Evolutionary conservation across 1,140 invertebrate species (phyloP).

Genomic region (Diorhabda carinulata): DNA sequence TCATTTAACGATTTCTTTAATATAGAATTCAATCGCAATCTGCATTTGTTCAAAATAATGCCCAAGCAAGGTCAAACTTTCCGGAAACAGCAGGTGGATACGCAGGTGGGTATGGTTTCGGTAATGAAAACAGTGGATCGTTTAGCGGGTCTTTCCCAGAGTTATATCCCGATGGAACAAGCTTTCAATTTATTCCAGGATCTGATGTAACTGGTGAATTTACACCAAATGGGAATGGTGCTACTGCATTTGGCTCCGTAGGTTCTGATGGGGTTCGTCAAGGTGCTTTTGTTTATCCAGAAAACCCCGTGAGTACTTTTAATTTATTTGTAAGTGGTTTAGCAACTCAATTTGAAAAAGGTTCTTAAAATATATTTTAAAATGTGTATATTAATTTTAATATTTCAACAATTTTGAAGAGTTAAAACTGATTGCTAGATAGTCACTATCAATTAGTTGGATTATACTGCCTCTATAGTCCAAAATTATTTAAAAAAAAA

Average conservation of each 20-base stretch:
- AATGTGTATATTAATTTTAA: no score
- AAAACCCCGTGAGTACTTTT: constrained; percentile 52
- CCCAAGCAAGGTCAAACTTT: background rate
- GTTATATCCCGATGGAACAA: background rate
- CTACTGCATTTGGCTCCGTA: constrained; percentile 47
- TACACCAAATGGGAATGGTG: constrained; percentile 25
- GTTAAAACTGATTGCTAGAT: no score
- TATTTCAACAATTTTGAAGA: no score
- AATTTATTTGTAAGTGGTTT: no score
- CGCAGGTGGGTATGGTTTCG: constrained; percentile 8
- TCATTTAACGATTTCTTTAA: background rate
- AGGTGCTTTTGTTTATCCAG: constrained; percentile 54
- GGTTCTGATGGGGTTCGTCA: constrained; percentile 54
- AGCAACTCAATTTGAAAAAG: no score
- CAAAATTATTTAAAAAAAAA: no score
- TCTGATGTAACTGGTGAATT: constrained; percentile 11
- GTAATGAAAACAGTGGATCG: background rate
- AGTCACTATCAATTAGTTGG: no score
- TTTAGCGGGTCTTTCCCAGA: constrained; percentile 10
- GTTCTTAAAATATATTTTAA: no score
- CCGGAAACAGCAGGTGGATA: background rate
- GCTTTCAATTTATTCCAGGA: background rate
- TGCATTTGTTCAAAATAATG: constrained; percentile 10
- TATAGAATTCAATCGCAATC: constrained; percentile 1
- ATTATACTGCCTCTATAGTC: no score